These are phyloP conservation scores for Monopterus albus DNA, from an alignment of 2,113 vertebrate genomes.

Conservation along the genomic window DNA sequence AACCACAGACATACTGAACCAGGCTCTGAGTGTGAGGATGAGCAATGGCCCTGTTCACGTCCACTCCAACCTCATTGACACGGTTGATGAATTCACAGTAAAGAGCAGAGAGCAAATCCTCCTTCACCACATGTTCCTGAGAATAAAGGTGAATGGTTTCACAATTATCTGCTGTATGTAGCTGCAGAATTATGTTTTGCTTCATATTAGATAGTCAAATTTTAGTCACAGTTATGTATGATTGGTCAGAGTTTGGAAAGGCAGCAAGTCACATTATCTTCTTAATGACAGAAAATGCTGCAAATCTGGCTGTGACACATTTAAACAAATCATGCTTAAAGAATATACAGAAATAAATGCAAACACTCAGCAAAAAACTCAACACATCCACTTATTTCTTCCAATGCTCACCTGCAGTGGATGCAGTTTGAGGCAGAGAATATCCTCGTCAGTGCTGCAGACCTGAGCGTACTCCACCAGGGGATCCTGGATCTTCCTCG, in stretches of 20 bases:
- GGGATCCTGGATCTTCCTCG: slow-evolving; percentile 96
- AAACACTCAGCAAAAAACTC: not conserved
- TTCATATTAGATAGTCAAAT: not conserved
- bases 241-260: not conserved
- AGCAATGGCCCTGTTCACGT: slow-evolving; percentile 95
- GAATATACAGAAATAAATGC: not conserved
- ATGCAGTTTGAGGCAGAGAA: slow-evolving; percentile 96
- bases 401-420: slow-evolving; percentile 89
- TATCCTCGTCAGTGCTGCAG: slow-evolving; percentile 96
- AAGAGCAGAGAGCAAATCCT: slow-evolving; percentile 91
- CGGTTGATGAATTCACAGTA: slow-evolving; percentile 98
- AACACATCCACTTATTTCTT: not conserved
- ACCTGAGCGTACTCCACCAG: slow-evolving; percentile 97
- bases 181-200: not conserved
- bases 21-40: slow-evolving; percentile 97
- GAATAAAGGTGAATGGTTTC: not conserved
- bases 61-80: slow-evolving; percentile 98
- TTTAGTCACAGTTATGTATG: no score
- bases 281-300: not conserved
- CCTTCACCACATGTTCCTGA: slow-evolving; percentile 97
- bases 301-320: not conserved
- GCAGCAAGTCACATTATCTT: no score
- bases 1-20: slow-evolving; percentile 95
- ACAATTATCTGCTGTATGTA: not conserved
- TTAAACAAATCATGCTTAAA: not conserved